Conservation (phyloP, 2,113 vertebrate species). For the Chionodraco myersi region DNA sequence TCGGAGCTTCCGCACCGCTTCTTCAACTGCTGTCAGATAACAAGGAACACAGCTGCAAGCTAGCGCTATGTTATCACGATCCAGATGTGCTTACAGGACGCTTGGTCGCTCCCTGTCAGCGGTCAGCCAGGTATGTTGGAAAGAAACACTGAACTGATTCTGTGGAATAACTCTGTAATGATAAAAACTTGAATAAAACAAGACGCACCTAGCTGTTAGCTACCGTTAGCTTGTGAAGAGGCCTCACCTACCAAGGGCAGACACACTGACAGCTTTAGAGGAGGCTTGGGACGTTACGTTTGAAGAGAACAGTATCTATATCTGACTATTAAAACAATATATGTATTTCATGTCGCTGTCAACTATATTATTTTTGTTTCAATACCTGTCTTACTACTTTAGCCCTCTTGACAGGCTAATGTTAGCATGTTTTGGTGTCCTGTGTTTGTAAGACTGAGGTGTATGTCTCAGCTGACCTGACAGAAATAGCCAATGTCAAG, state of each 20-base stretch:
- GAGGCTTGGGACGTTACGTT: background rate
- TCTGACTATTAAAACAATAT: no score
- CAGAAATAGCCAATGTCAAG: slow-evolving; percentile 37
- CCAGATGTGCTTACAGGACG: slow-evolving; percentile 84
- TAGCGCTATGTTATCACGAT: slow-evolving; percentile 77
- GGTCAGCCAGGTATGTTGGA: slow-evolving; percentile 85
- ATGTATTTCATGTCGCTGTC: background rate
- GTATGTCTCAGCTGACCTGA: slow-evolving; percentile 3
- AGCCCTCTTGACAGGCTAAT: background rate
- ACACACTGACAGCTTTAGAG: slow-evolving; percentile 12
- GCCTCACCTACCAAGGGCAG: slow-evolving; percentile 80
- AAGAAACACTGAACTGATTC: background rate
- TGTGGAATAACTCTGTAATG: no score
- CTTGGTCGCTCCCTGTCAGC: slow-evolving; percentile 87
- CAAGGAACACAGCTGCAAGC: slow-evolving; percentile 8
- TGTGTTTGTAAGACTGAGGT: background rate
- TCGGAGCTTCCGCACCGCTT: slow-evolving; percentile 16
- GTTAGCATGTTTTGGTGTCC: background rate
- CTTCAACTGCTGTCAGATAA: background rate
- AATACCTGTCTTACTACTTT: background rate
- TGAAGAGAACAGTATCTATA: no score
- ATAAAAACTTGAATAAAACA: background rate
- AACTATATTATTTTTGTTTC: background rate
- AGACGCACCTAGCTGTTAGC: background rate
- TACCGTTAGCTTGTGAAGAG: slow-evolving; percentile 40